Evolutionary conservation across 2,888 invertebrate genomes (phyloP), one percentile per base, ranked within the genome.

Genomic region (Endotricha flammealis): DNA sequence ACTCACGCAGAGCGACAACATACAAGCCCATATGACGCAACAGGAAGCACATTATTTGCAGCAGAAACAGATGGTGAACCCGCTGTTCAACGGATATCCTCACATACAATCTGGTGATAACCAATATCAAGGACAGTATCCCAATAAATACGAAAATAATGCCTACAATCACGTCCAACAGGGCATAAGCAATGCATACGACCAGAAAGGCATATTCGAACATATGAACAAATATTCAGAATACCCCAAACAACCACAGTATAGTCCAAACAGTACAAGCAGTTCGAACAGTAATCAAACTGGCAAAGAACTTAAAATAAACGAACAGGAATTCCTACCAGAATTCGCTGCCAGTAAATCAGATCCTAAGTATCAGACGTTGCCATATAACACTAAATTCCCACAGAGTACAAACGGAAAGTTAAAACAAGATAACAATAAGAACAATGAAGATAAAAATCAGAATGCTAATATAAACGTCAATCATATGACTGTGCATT

Each of bases 311-410:
- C 57, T 78, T 28, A 87, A 83, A 67, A 80, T 81, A 52, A 88
- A 79, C 50, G 88, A 83, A 56, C 87, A 86, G 57, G 90, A 90
- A 57, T 87, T 86, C 48, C 76, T 90, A 11, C 89, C 90, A 37
- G 91, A 93, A 61, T 93, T 94, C 64, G 90, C 91, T 41, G 90
- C 93, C 13, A 94, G 92, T 61, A 95, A 95, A 72, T 93, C 92
- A 37, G 95, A 96, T 75, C 95, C 93, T 25, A 97, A 95, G 80
- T 96, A 95, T 86, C 96, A 96, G 87, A 95, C 95, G 14, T 86
- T 96, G 77, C 96, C 96, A 54, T 94, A 95, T 81, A 96, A 92
- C 69, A 95, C 93, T 22, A 96, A 95, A 78, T 94, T 95, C 71
- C 91, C 92, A 82, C 91, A 91, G 75, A 70, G 82, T 49, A 67